A percentile compares a stretch with the other conserved stretches of the same genome.
phyloP scores from a whole-genome alignment of 2,797 vertebrate genomes.

The Lutjanus campechanus region DNA sequence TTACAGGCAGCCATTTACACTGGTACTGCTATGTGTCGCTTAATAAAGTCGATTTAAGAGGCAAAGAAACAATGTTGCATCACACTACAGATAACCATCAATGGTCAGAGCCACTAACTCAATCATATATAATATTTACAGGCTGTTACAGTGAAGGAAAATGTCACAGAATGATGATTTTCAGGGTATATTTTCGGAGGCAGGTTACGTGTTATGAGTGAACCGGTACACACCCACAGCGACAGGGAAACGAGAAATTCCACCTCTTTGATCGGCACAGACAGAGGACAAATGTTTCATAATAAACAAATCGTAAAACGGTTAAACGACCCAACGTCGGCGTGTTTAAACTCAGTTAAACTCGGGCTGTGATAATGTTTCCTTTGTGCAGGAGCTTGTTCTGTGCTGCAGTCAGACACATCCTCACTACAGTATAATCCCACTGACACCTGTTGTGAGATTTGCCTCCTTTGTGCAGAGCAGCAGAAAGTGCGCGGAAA shows the following conservation, averaged over 20 bases:
- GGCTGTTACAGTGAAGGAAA: not conserved
- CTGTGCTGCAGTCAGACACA: constrained; percentile 27
- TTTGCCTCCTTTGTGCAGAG: constrained; percentile 66
- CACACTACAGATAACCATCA: not conserved
- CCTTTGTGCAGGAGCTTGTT: constrained; percentile 6
- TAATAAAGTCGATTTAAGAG: constrained; percentile 3
- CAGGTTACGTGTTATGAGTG: not conserved
- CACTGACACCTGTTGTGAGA: constrained; percentile 83
- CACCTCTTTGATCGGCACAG: not conserved
- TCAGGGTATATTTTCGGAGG: not conserved
- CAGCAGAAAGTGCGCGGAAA: constrained; percentile 48
- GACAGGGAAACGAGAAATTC: constrained; percentile 35
- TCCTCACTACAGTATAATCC: constrained; percentile 71
- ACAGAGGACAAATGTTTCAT: not conserved
- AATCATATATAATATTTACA: not conserved
- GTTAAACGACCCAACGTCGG: too few species aligned
- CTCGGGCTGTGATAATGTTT: not conserved
- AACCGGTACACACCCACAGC: constrained; percentile 47
- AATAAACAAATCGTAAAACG: not conserved
- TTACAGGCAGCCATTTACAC: not conserved
- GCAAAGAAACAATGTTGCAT: not conserved
- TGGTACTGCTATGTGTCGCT: not conserved
- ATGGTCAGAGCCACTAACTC: not conserved
- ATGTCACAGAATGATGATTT: not conserved
- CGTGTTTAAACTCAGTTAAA: not conserved